Conservation (phyloP, 1,140 invertebrate genomes). For the Agrilus planipennis region DNA sequence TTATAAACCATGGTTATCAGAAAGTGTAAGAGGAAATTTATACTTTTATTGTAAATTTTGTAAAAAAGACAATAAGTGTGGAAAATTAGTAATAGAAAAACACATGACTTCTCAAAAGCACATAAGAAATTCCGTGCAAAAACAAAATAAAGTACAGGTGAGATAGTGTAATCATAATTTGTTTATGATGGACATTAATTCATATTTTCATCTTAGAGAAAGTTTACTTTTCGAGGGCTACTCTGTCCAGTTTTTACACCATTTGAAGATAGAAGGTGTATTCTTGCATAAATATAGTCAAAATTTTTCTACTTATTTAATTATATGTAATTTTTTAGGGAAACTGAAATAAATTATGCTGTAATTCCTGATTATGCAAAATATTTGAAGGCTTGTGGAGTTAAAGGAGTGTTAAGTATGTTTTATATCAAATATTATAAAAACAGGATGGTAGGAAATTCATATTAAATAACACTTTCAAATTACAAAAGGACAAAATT, state of each 20-base stretch:
- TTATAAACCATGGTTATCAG: constrained; percentile 24
- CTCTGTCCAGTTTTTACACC: constrained; percentile 26
- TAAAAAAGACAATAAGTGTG: constrained; percentile 28
- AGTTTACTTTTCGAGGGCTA: constrained; percentile 26
- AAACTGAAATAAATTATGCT: constrained; percentile 39
- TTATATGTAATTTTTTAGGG: constrained; percentile 18
- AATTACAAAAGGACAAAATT: too few relatives aligned
- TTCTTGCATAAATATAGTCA: constrained; percentile 5
- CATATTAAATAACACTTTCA: too few relatives aligned
- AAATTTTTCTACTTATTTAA: neutral
- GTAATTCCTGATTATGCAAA: constrained; percentile 49
- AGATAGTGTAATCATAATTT: constrained; percentile 3
- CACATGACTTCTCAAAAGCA: constrained; percentile 28
- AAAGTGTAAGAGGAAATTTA: constrained; percentile 22
- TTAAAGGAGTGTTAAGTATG: constrained; percentile 55
- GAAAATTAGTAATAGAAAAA: constrained; percentile 25
- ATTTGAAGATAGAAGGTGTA: constrained; percentile 10
- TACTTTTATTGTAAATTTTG: constrained; percentile 30
- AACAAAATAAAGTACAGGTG: constrained; percentile 13
- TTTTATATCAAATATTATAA: too few relatives aligned
- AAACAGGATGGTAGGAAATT: too few relatives aligned
- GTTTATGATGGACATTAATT: constrained; percentile 1
- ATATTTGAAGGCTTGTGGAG: constrained; percentile 42
- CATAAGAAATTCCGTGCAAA: constrained; percentile 14
- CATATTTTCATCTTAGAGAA: constrained; percentile 17